Conservation (phyloP, 2,113 vertebrate species). For the Mus spicilegus region DNA sequence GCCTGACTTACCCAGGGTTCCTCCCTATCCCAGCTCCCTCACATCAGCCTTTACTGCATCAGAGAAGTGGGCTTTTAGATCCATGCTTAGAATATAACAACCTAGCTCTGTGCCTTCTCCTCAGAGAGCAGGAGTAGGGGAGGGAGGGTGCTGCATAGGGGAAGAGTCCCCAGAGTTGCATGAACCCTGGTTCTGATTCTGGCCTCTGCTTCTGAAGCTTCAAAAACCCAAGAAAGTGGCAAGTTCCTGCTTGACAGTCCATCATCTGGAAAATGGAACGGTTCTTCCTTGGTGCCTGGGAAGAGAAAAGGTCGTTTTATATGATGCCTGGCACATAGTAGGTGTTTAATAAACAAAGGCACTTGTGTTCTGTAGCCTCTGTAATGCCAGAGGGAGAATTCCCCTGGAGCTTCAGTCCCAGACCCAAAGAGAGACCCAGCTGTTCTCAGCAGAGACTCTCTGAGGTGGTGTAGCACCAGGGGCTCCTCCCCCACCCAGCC, state of each 20-base stretch:
- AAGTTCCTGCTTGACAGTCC: neutral
- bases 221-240: neutral
- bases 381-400: neutral
- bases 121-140: neutral
- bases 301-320: neutral
- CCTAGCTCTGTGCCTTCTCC: neutral
- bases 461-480: neutral
- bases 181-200: neutral
- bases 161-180: neutral
- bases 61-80: constrained; percentile 26
- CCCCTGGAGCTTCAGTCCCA: neutral
- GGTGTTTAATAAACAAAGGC: neutral
- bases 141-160: neutral
- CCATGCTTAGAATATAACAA: neutral
- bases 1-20: neutral
- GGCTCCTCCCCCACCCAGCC: neutral
- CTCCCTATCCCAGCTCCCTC: neutral
- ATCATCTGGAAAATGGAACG: neutral
- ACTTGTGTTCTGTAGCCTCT: neutral
- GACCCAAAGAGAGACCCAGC: neutral
- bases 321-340: neutral
- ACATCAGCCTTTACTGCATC: neutral
- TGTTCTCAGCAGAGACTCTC: neutral
- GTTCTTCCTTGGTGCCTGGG: neutral
- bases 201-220: neutral